Evolutionary conservation across 2,888 invertebrate species (phyloP).

Genomic region (Meiosimyza decipiens): DNA sequence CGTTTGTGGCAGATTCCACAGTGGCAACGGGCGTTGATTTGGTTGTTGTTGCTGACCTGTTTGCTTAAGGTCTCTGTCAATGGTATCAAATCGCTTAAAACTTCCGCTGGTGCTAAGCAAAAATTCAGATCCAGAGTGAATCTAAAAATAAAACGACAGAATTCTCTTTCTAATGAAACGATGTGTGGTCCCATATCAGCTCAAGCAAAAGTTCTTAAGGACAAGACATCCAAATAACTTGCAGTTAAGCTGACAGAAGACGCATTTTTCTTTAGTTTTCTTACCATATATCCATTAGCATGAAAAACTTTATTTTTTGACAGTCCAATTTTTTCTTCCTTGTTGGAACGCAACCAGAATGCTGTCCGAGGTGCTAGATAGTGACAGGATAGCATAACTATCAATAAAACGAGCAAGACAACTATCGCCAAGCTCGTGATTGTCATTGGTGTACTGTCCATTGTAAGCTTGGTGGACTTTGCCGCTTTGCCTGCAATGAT

Average conservation of each 20-base stretch:
- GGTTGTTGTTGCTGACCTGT: constrained; percentile 60
- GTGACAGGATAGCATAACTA: constrained; percentile 61
- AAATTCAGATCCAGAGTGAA: constrained; percentile 75
- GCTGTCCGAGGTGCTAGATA: constrained; percentile 63
- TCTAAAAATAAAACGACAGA: constrained; percentile 62
- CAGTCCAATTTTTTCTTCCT: constrained; percentile 66
- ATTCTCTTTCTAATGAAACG: neutral
- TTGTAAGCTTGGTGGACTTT: constrained; percentile 38
- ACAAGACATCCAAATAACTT: too few species aligned
- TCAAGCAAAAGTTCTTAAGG: too few species aligned
- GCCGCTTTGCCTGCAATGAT: neutral
- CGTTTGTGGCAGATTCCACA: constrained; percentile 63
- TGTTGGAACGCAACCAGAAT: constrained; percentile 65
- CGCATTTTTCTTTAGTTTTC: constrained; percentile 39
- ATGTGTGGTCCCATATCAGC: too few species aligned
- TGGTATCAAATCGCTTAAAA: constrained; percentile 75
- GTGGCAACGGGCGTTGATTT: constrained; percentile 55
- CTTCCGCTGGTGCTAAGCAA: constrained; percentile 73
- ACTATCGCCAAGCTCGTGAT: constrained; percentile 60
- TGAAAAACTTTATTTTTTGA: constrained; percentile 70
- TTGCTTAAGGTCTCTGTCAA: constrained; percentile 70
- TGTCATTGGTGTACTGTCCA: constrained; percentile 55
- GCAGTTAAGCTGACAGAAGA: too few species aligned
- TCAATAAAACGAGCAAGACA: constrained; percentile 59
- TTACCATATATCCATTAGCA: constrained; percentile 76